Base-by-base conservation (phyloP, 2,888 invertebrate species). In the Fragum whitleyi region DNA sequence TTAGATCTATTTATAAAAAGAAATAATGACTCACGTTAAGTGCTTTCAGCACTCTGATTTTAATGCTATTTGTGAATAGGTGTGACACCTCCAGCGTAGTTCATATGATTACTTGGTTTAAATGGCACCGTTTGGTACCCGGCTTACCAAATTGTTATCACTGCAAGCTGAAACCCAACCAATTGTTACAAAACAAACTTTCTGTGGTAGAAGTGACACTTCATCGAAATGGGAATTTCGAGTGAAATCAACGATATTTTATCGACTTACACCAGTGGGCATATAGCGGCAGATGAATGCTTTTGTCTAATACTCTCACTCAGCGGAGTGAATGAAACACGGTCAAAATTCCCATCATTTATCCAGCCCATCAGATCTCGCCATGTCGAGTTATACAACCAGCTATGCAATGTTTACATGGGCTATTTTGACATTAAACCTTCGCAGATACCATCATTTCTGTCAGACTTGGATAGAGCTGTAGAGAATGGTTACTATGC, bases 261-360 rank as follows among this genome's bases (percentile, higher is more conserved):
- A 3, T 21, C 26, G 1, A 71, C 69, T 21, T 86, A 70, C 71
- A 59, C 19, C 29, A 36, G 42, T 42, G 81, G 83, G 16, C 51
- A 53, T 9, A 67, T 67, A 9, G 59, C 39, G 26, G 86, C 82
- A 21, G 89, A 88, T n/a, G 89, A 89, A 74, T 89, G 86, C 72
- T 89, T 89, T 71, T 87, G 87, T 62, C 47, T 89, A 77, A 72
- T 87, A 28, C 51, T 89, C 6, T 89, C 89, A 11, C 29, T 88
- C 11, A 70, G 78, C 59, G 88, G 88, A 7, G 83, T 83, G 53
- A 83, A 87, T 28, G 67, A 72, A 21, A 74, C 81, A 5, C 75
- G 80, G 62, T n/a, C 29, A 2, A 39, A 74, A n/a, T 87, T 89
- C 67, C 68, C 75, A 14, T 26, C 51, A 16, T 67, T 71, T 21